Evolutionary conservation across 2,113 vertebrate genomes (phyloP).

Genomic region (Jacana jacana): DNA sequence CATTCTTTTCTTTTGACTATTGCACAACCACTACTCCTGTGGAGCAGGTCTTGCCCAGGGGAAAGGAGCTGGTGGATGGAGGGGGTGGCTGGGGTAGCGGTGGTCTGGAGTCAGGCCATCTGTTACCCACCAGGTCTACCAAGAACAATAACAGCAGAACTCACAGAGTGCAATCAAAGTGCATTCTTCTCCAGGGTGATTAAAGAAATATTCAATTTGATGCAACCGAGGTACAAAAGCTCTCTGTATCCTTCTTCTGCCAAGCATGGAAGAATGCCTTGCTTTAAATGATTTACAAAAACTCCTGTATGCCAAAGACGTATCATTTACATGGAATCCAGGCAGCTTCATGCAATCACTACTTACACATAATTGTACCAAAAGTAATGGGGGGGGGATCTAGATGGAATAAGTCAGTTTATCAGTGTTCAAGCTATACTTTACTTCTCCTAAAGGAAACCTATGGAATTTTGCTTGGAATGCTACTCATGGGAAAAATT

Average conservation of each 20-base stretch:
- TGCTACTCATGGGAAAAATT: not conserved
- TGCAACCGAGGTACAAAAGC: constrained; percentile 45
- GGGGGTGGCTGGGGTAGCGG: not conserved
- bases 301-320: not conserved
- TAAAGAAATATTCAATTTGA: constrained; percentile 40
- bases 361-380: not conserved
- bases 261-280: constrained; percentile 39
- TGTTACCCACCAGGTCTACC: not conserved
- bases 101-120: not conserved
- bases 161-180: not conserved
- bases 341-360: not conserved
- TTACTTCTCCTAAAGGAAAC: not conserved
- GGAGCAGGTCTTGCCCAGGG: not conserved
- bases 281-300: constrained; percentile 30
- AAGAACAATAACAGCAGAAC: not conserved
- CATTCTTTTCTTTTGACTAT: not conserved
- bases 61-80: not conserved
- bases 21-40: not conserved
- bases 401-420: not conserved
- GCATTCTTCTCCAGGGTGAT: constrained; percentile 46
- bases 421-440: not conserved
- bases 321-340: constrained; percentile 43
- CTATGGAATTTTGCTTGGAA: not conserved
- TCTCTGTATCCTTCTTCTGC: constrained; percentile 31
- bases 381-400: not conserved